These are phyloP conservation scores for Conger conger DNA, from an alignment of 2,113 vertebrate genomes.

Conservation along the genomic window DNA sequence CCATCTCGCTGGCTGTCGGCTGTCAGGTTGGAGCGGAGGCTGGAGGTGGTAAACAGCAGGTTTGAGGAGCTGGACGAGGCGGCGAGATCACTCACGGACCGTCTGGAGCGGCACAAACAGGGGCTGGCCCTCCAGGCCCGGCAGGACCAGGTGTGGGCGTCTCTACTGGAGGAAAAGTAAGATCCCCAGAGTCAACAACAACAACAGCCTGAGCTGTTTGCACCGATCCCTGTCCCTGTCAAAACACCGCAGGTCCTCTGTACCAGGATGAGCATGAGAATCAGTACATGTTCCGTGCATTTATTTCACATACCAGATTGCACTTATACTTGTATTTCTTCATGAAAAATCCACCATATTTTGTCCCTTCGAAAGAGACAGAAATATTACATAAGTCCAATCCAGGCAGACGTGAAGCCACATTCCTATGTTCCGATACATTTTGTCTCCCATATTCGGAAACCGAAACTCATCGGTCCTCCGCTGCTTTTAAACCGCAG, in stretches of 20 bases:
- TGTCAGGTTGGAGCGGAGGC: conserved; percentile 62
- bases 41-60: conserved; percentile 57
- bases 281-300: not conserved
- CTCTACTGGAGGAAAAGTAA: conserved; percentile 56
- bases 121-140: conserved; percentile 46
- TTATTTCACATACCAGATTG: not conserved
- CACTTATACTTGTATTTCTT: not conserved
- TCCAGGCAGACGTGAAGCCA: not conserved
- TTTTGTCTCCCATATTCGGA: not conserved
- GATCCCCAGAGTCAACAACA: conserved; percentile 9
- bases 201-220: not conserved
- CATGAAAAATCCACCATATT: not conserved
- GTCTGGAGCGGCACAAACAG: conserved; percentile 54
- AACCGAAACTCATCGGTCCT: not conserved
- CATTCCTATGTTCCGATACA: not conserved
- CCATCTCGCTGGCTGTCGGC: not conserved
- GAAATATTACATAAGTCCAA: not conserved
- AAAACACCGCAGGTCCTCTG: not conserved
- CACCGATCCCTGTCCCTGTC: not conserved
- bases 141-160: conserved; percentile 44
- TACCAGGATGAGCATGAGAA: not conserved
- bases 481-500: conserved; percentile 37
- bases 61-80: conserved; percentile 62
- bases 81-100: conserved; percentile 50
- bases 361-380: not conserved